phyloP scores from a whole-genome alignment of 1,140 invertebrate species.

The Alviniconcha marisindica region DNA sequence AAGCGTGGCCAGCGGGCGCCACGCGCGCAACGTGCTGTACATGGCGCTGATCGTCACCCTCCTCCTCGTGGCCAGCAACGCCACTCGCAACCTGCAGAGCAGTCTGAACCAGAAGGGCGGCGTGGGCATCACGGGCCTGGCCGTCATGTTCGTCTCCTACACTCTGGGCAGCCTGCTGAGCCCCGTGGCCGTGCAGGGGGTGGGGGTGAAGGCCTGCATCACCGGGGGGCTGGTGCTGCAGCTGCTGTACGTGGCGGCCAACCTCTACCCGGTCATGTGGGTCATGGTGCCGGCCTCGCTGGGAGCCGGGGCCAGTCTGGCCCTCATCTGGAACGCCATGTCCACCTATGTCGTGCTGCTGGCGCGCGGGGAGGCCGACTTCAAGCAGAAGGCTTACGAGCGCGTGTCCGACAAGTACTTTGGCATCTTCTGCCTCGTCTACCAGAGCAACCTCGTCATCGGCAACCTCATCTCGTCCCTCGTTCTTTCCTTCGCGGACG shows the following conservation, averaged over 20 bases:
- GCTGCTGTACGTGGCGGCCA: slow-evolving; percentile 60
- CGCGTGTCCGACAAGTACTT: slow-evolving; percentile 64
- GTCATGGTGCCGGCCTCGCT: slow-evolving; percentile 59
- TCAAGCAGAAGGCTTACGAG: slow-evolving; percentile 55
- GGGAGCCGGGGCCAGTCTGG: slow-evolving; percentile 59
- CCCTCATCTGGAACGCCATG: slow-evolving; percentile 66
- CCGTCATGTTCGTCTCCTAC: slow-evolving; percentile 52
- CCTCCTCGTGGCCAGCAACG: slow-evolving; percentile 60
- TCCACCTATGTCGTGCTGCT: slow-evolving; percentile 67
- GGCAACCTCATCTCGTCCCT: slow-evolving; percentile 66
- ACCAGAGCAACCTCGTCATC: slow-evolving; percentile 60
- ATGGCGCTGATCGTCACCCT: slow-evolving; percentile 60
- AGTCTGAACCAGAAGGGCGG: slow-evolving; percentile 65
- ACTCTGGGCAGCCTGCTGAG: slow-evolving; percentile 65
- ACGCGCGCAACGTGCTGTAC: slow-evolving; percentile 58
- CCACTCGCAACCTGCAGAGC: slow-evolving; percentile 69
- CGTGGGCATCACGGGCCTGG: slow-evolving; percentile 60
- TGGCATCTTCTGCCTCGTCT: slow-evolving; percentile 68
- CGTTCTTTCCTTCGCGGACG: slow-evolving; percentile 49
- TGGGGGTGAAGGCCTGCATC: slow-evolving; percentile 58
- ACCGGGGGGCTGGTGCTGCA: slow-evolving; percentile 53
- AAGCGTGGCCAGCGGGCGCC: slow-evolving; percentile 40
- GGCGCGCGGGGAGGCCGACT: slow-evolving; percentile 57
- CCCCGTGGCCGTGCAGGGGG: slow-evolving; percentile 58
- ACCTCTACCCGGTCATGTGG: slow-evolving; percentile 65